Conservation (phyloP, 2,888 invertebrate species). For the Cordilura impudica region DNA sequence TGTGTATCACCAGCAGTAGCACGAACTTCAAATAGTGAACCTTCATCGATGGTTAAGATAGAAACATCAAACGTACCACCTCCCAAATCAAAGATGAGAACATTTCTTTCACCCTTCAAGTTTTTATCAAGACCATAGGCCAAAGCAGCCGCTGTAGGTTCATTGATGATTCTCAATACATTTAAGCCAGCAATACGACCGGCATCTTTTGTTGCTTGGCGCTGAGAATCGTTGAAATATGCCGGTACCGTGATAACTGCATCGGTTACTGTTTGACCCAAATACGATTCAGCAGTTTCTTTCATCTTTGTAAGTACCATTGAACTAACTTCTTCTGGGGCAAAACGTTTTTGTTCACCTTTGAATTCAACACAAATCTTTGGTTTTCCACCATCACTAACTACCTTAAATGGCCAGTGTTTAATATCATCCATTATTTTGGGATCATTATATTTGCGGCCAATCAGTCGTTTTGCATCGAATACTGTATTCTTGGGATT, state of each 20-base stretch:
- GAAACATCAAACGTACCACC: constrained; percentile 88
- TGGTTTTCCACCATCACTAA: constrained; percentile 96
- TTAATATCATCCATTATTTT: constrained; percentile 95
- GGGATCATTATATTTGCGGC: constrained; percentile 90
- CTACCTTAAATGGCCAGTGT: constrained; percentile 95
- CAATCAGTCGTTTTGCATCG: no score
- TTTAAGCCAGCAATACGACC: constrained; percentile 94
- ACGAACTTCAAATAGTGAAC: no score
- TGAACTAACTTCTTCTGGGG: constrained; percentile 95
- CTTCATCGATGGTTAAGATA: no score
- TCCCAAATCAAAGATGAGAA: constrained; percentile 81
- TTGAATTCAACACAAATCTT: constrained; percentile 91
- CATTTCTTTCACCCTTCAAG: constrained; percentile 88
- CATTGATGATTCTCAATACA: no score
- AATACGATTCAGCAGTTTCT: no score
- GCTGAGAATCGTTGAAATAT: no score
- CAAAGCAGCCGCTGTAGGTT: constrained; percentile 94
- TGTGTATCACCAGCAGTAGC: no score
- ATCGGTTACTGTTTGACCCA: constrained; percentile 89
- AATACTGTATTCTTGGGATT: no score
- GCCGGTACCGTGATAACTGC: constrained; percentile 95
- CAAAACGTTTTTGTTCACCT: constrained; percentile 91
- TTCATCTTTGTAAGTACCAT: no score
- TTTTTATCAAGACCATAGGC: constrained; percentile 94
- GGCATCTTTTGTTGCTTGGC: constrained; percentile 96